phyloP scores from a whole-genome alignment of 2,797 vertebrate species.

The Apodemus agrarius region DNA sequence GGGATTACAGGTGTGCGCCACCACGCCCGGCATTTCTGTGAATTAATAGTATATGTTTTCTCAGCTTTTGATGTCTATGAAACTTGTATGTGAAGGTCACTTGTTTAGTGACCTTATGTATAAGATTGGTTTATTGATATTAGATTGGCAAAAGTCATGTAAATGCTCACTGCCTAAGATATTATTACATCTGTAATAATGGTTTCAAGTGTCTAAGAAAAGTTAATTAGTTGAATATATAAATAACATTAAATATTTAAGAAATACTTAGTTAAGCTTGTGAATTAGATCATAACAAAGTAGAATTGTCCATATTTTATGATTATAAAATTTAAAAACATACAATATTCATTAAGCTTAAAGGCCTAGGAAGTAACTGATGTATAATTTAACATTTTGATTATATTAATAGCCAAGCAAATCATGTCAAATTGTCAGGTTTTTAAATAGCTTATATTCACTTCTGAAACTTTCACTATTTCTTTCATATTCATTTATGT shows the following conservation, averaged over 20 bases:
- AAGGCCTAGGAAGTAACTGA: constrained; percentile 21
- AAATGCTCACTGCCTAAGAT: neutral
- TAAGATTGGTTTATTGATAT: neutral
- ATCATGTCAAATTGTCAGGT: neutral
- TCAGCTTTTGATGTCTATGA: neutral
- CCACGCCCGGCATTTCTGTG: too few species aligned
- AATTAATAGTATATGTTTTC: neutral
- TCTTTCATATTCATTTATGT: neutral
- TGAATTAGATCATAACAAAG: constrained; percentile 57
- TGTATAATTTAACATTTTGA: constrained; percentile 48
- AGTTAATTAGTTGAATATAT: constrained; percentile 19
- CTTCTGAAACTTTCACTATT: neutral
- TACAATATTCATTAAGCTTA: constrained; percentile 57
- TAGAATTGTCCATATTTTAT: constrained; percentile 48
- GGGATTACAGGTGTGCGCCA: too few species aligned
- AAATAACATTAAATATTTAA: constrained; percentile 62
- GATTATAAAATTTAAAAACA: constrained; percentile 59
- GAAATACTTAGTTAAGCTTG: constrained; percentile 51
- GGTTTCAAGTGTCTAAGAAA: constrained; percentile 52
- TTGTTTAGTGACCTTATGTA: neutral
- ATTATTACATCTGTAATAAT: constrained; percentile 26
- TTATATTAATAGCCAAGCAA: constrained; percentile 11
- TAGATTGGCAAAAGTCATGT: neutral
- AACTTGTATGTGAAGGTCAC: neutral
- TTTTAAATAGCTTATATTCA: neutral